Evolutionary conservation across 2,113 vertebrate genomes (phyloP).

Genomic region (Mesocricetus auratus): DNA sequence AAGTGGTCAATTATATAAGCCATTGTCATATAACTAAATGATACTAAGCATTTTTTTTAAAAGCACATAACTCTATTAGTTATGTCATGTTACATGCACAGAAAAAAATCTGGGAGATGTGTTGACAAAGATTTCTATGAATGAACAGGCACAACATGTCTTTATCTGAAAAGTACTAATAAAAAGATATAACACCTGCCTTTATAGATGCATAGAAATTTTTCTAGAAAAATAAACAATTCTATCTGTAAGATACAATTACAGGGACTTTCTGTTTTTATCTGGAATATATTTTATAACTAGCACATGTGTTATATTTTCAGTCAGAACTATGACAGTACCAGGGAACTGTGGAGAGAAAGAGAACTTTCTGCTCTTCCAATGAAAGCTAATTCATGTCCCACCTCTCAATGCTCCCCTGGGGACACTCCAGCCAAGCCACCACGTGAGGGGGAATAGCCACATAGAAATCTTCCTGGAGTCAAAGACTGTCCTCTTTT

Average conservation of each 20-base stretch:
- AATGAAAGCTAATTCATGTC: not conserved
- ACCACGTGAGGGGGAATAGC: not conserved
- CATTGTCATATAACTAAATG: not conserved
- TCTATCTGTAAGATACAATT: constrained; percentile 17
- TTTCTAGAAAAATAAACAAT: constrained; percentile 21
- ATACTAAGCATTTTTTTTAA: not conserved
- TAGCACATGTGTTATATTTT: not conserved
- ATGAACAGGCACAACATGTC: not conserved
- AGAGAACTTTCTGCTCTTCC: not conserved
- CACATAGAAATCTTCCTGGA: not conserved
- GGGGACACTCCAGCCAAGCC: not conserved
- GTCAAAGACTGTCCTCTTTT: not conserved
- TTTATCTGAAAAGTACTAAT: not conserved
- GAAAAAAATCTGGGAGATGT: constrained; percentile 31
- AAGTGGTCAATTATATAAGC: not conserved
- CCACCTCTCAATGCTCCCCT: not conserved
- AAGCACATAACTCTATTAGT: not conserved
- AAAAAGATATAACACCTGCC: not conserved
- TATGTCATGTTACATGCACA: not conserved
- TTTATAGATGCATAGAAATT: constrained; percentile 19
- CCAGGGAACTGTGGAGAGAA: not conserved
- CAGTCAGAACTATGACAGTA: constrained; percentile 9
- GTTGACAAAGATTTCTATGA: not conserved
- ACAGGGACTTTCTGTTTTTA: not conserved
- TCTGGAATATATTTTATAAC: constrained; percentile 42